Percentiles rank a stretch among this genome's conserved stretches.
Conservation (phyloP, 2,113 vertebrate species). For the Chaenocephalus aceratus region DNA sequence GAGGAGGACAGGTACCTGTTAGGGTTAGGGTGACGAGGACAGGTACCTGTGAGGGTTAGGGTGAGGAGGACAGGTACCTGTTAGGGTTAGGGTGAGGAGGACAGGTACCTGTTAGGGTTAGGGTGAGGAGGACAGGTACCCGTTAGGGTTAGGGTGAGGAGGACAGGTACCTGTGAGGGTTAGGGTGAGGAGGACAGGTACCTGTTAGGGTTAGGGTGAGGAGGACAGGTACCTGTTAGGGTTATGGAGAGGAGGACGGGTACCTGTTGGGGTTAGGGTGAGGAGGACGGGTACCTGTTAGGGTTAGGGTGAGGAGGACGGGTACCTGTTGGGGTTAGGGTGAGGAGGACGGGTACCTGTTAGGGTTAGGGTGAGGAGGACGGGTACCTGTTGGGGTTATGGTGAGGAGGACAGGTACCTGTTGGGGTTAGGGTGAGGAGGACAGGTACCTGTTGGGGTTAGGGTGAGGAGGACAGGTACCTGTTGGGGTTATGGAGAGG, state of each 20-base stretch:
- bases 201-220: too few relatives aligned
- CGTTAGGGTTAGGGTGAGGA: constrained; percentile 86
- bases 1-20: constrained; percentile 85
- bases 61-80: constrained; percentile 81
- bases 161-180: constrained; percentile 89
- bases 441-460: constrained; percentile 87
- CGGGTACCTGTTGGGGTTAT: constrained; percentile 91
- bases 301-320: too few relatives aligned
- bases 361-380: too few relatives aligned
- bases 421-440: constrained; percentile 83
- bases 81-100: constrained; percentile 72
- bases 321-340: constrained; percentile 87
- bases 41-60: constrained; percentile 91
- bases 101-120: constrained; percentile 91
- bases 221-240: too few relatives aligned
- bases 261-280: constrained; percentile 87
- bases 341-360: constrained; percentile 53
- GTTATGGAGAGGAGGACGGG: too few relatives aligned
- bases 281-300: constrained; percentile 85
- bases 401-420: constrained; percentile 88
- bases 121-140: constrained; percentile 75
- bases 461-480: constrained; percentile 68
- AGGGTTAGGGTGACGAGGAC: constrained; percentile 87
- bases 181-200: too few relatives aligned
- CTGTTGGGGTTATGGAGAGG: constrained; percentile 87